Conservation (phyloP, 2,888 invertebrate genomes). For the Dione vanillae region DNA sequence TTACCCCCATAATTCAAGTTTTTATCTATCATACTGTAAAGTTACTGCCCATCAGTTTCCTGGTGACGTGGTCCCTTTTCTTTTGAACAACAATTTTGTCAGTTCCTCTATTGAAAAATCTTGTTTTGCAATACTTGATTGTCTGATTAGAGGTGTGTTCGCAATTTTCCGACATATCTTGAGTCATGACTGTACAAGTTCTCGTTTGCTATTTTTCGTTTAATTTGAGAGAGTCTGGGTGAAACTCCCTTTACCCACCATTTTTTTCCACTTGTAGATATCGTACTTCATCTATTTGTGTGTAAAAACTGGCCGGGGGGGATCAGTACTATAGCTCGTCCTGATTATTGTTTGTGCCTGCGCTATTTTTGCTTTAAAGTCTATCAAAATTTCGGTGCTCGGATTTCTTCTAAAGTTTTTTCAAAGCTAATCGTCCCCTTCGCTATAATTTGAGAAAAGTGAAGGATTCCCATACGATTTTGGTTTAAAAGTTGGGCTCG, state of each 20-base stretch:
- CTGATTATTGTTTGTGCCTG: not conserved
- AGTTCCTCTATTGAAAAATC: not conserved
- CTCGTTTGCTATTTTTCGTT: not conserved
- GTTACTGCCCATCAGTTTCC: not conserved
- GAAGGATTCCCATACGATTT: constrained; percentile 47
- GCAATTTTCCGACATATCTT: constrained; percentile 2
- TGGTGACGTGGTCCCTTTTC: not conserved
- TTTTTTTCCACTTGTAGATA: constrained; percentile 6
- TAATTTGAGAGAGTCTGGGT: not conserved
- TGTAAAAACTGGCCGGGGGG: not conserved
- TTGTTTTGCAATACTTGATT: not conserved
- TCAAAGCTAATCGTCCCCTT: constrained; percentile 42
- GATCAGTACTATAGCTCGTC: not conserved
- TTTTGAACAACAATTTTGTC: not conserved
- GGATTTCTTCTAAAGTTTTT: constrained; percentile 47
- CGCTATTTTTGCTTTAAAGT: constrained; percentile 37
- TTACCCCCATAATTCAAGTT: not conserved
- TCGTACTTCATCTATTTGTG: constrained; percentile 4
- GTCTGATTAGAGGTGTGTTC: not conserved
- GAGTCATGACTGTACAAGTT: not conserved
- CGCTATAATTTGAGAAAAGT: constrained; percentile 44
- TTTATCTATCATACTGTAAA: not conserved
- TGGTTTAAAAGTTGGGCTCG: constrained; percentile 37
- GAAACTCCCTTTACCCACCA: not conserved
- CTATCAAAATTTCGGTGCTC: constrained; percentile 38